A percentile compares a stretch with the other conserved stretches of the same genome.
Conservation (phyloP, 2,113 vertebrate species). For the Riparia riparia region DNA sequence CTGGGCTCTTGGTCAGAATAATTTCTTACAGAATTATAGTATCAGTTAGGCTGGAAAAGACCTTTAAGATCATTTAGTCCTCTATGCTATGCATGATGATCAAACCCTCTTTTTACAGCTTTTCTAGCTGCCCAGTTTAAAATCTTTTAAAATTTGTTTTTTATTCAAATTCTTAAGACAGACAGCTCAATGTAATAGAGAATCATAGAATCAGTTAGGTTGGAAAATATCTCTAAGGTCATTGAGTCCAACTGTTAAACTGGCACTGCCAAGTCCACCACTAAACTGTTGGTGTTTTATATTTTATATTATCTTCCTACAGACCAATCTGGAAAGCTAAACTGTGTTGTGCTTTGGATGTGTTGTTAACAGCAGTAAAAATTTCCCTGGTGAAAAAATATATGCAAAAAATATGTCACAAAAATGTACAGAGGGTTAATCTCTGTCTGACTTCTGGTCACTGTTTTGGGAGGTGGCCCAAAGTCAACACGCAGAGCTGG, state of each 20-base stretch:
- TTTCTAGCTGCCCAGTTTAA: background rate
- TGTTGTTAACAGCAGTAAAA: background rate
- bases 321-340: background rate
- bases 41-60: background rate
- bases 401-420: background rate
- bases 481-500: background rate
- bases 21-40: background rate
- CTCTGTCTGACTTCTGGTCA: background rate
- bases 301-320: background rate
- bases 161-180: background rate
- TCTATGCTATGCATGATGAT: background rate
- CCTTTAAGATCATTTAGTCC: background rate
- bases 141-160: background rate
- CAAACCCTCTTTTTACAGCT: background rate
- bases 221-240: background rate
- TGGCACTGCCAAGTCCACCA: background rate
- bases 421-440: background rate
- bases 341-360: background rate
- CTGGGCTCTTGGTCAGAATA: background rate
- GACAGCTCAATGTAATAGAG: accelerated
- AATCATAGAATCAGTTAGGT: background rate
- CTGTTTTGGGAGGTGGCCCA: background rate
- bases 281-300: background rate
- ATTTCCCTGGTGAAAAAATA: background rate
- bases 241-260: background rate